phyloP scores from a whole-genome alignment of 2,797 vertebrate species.

The Poeciliopsis turneri region DNA sequence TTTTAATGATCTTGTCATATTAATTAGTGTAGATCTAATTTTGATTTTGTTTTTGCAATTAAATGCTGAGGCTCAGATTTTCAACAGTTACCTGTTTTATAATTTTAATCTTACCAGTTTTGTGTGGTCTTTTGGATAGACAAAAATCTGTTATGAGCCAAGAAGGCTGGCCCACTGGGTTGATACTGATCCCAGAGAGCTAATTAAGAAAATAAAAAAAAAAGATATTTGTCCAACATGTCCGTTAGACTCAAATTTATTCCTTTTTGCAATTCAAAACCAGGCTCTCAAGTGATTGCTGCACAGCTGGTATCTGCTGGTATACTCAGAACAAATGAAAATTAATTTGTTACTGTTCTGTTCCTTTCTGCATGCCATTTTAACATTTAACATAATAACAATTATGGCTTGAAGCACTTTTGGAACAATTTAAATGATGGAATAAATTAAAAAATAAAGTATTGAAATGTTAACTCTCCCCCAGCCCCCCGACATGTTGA shows the following conservation, averaged over 20 bases:
- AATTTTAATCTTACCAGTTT: background rate
- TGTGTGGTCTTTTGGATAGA: background rate
- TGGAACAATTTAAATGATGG: background rate
- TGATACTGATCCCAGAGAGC: slow-evolving; percentile 6
- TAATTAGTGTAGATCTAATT: background rate
- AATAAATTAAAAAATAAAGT: background rate
- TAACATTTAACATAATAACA: slow-evolving; percentile 5
- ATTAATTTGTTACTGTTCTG: slow-evolving; percentile 13
- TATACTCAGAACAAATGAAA: slow-evolving; percentile 7
- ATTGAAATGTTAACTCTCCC: background rate
- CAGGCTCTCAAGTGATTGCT: slow-evolving; percentile 17
- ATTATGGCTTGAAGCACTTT: background rate
- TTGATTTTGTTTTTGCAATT: background rate
- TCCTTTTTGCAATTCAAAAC: slow-evolving; percentile 22
- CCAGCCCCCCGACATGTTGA: background rate
- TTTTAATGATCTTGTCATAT: background rate
- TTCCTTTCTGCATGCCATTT: background rate
- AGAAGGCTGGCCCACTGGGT: background rate
- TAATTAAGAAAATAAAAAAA: slow-evolving; percentile 1
- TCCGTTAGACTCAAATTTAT: slow-evolving; percentile 16
- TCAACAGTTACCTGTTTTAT: background rate
- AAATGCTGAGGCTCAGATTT: too few relatives aligned
- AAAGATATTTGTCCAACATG: slow-evolving; percentile 5
- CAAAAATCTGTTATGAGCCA: background rate
- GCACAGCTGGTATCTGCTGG: slow-evolving; percentile 19